Conservation (phyloP, 2,113 vertebrate species). For the Protobothrops mucrosquamatus region DNA sequence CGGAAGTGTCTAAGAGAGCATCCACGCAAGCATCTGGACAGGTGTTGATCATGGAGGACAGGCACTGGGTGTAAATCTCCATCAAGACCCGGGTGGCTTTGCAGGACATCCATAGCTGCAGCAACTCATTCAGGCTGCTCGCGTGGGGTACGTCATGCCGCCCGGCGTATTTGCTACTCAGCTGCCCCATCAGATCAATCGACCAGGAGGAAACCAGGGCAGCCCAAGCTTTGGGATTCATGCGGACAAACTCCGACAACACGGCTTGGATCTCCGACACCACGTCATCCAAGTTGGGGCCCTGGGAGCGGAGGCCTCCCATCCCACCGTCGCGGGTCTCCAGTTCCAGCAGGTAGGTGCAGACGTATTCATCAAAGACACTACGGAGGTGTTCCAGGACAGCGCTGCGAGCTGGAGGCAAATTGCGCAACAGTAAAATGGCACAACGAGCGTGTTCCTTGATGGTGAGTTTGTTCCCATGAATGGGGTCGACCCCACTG, state of each 20-base stretch:
- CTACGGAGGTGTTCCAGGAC: slow-evolving; percentile 87
- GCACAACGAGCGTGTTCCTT: slow-evolving; percentile 88
- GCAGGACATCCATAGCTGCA: slow-evolving; percentile 95
- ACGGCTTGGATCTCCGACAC: slow-evolving; percentile 83
- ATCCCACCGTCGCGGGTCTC: slow-evolving; percentile 51
- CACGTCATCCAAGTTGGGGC: slow-evolving; percentile 84
- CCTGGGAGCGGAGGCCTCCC: slow-evolving; percentile 60
- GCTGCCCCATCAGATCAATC: slow-evolving; percentile 90
- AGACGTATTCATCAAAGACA: slow-evolving; percentile 89
- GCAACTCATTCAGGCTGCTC: slow-evolving; percentile 86
- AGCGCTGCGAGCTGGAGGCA: slow-evolving; percentile 85
- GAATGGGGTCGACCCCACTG: slow-evolving; percentile 78
- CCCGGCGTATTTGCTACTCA: slow-evolving; percentile 89
- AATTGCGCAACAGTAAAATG: slow-evolving; percentile 82
- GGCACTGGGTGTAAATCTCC: slow-evolving; percentile 92
- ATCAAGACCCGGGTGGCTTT: slow-evolving; percentile 85
- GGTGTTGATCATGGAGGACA: slow-evolving; percentile 85
- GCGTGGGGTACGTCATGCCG: slow-evolving; percentile 82
- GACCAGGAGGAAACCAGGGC: slow-evolving; percentile 89
- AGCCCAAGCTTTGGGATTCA: slow-evolving; percentile 89
- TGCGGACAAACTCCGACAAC: slow-evolving; percentile 80
- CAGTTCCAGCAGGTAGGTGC: slow-evolving; percentile 76
- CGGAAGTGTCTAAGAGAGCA: slow-evolving; percentile 88
- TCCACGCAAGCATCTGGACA: slow-evolving; percentile 94
- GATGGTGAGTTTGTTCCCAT: slow-evolving; percentile 83